Base-by-base conservation (phyloP, 2,797 vertebrate genomes). In the Cephalopachus bancanus region DNA sequence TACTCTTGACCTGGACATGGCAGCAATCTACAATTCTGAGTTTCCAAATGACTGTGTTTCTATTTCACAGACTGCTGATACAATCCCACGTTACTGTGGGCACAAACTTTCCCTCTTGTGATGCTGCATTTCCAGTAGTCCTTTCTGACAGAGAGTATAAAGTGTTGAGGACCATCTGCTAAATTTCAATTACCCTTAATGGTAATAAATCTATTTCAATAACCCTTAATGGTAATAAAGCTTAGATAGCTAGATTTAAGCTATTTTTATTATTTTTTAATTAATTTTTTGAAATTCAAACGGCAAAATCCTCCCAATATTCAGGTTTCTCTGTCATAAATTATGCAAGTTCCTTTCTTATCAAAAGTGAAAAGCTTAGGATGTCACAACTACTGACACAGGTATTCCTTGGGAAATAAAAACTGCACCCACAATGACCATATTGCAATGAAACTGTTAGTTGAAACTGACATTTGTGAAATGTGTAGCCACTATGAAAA, bases 1-100 rank as follows among this genome's bases (percentile, higher is more conserved):
- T 93, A 93, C 22, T 78, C 87, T 93, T 86, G 90, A 88, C 76
- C 57, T 93, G 69, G n/a, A 65, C 74, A 59, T 49, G 51, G 72
- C 81, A 91, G 59, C 88, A 49, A 85, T 65, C 89, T 92, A 60
- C 59, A 88, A 85, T 12, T 79, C 60, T 17, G 57, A 92, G 72
- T 22, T 92, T 94, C 76, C 89, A 78, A 59, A 91, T 69, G 78
- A 44, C 83, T 37, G 83, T 55, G 37, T 64, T 85, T 90, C 81
- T 93, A 14, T 33, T 78, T 93, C 12, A 33, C 49, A 85, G 65
- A 75, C 53, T 55, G n/a, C 10, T 74, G 55, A 9, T 24, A 28
- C 64, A 93, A 78, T 44, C 64, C n/a, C 65, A 83, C 33, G 22
- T n/a, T 37, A 67, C 8, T 51, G 60, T 69, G 64, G 83, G 22